Percentiles rank a stretch among this genome's conserved stretches.
Evolutionary conservation across 2,113 vertebrate genomes (phyloP).

Genomic region (Rhinichthys klamathensis): DNA sequence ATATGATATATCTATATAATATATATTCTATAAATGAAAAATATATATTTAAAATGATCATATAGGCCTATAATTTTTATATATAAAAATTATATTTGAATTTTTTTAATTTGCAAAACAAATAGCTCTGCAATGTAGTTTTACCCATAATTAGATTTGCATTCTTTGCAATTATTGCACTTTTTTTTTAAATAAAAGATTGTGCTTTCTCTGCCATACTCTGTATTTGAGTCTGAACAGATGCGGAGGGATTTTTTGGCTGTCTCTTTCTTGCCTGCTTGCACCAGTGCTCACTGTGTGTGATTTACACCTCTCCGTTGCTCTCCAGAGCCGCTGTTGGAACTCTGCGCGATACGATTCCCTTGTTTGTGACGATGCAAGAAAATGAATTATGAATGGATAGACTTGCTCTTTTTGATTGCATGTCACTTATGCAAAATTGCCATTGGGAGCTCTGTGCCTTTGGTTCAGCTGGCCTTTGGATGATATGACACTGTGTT

Average conservation of each 20-base stretch:
- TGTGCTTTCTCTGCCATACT: neutral
- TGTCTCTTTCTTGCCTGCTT: neutral
- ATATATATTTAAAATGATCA: no score
- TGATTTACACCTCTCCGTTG: slow-evolving; percentile 13
- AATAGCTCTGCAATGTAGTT: neutral
- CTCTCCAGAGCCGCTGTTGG: slow-evolving; percentile 4
- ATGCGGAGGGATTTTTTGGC: slow-evolving; percentile 1
- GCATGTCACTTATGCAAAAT: slow-evolving; percentile 3
- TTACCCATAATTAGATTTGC: neutral
- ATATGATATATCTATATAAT: neutral
- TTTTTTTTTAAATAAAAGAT: neutral
- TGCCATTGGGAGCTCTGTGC: neutral
- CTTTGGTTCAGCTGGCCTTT: neutral
- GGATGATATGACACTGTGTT: neutral
- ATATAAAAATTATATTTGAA: no score
- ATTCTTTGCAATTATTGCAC: neutral
- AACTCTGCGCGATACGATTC: neutral
- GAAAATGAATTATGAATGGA: slow-evolving; percentile 35
- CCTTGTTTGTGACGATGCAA: slow-evolving; percentile 40
- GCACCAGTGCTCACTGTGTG: neutral
- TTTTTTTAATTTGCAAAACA: neutral
- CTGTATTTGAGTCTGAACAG: slow-evolving; percentile 21
- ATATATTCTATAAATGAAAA: no score
- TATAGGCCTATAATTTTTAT: no score
- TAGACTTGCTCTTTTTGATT: neutral